These are phyloP conservation scores for Aquatica leii DNA, from an alignment of 2,888 invertebrate species.

Conservation along the genomic window DNA sequence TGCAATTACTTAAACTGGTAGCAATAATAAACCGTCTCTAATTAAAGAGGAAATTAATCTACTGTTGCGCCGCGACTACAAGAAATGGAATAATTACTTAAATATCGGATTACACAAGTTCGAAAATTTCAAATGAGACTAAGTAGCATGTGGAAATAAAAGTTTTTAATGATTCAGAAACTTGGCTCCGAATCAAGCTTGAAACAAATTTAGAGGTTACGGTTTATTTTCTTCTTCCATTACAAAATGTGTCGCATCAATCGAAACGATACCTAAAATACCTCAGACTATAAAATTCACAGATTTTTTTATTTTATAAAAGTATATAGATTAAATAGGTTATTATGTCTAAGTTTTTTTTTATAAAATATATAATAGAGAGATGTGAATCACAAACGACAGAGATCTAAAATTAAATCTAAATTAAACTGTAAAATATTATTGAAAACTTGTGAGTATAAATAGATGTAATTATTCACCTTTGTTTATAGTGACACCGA, in stretches of 20 bases:
- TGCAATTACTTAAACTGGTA: slow-evolving; percentile 17
- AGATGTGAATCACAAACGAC: too few species aligned
- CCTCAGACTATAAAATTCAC: not conserved
- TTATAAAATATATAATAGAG: too few species aligned
- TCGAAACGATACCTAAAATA: slow-evolving; percentile 18
- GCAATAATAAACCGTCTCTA: slow-evolving; percentile 20
- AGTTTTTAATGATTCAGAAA: slow-evolving; percentile 30
- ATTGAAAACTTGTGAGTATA: too few species aligned
- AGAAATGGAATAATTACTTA: slow-evolving; percentile 19
- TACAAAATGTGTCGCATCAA: slow-evolving; percentile 32
- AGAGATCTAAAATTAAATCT: too few species aligned
- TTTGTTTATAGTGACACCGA: too few species aligned
- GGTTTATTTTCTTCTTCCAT: slow-evolving; percentile 31
- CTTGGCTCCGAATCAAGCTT: slow-evolving; percentile 33
- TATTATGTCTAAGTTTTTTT: too few species aligned
- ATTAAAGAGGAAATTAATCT: slow-evolving; percentile 29
- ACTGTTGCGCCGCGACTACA: not conserved
- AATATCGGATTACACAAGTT: slow-evolving; percentile 25
- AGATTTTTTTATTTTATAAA: too few species aligned
- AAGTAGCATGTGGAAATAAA: slow-evolving; percentile 22
- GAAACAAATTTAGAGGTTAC: slow-evolving; percentile 36
- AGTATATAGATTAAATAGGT: too few species aligned
- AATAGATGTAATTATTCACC: too few species aligned
- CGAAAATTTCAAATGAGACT: slow-evolving; percentile 28
- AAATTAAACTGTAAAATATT: too few species aligned